phyloP scores from a whole-genome alignment of 2,797 vertebrate genomes.

The Halcyon badia region DNA sequence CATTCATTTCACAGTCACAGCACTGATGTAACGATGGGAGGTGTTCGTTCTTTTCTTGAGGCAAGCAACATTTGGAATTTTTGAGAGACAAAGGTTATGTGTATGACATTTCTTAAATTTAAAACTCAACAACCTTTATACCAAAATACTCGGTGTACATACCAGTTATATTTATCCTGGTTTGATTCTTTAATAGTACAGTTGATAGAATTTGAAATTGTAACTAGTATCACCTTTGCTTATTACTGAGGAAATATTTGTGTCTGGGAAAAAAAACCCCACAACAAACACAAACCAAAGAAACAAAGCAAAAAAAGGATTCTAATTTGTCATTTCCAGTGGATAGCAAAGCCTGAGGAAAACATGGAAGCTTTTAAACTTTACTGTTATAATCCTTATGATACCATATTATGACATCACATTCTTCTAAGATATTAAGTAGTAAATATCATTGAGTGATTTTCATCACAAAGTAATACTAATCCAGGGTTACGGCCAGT shows the following conservation, averaged over 20 bases:
- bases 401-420: background rate
- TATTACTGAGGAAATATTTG: background rate
- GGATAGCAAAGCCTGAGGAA: background rate
- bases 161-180: background rate
- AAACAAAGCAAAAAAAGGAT: background rate
- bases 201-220: background rate
- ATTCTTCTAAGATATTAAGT: background rate
- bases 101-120: background rate
- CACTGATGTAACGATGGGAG: background rate
- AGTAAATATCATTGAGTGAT: background rate
- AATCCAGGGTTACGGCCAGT: background rate
- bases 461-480: background rate
- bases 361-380: background rate
- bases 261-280: background rate
- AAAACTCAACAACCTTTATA: background rate
- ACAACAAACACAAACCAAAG: background rate
- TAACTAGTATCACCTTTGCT: background rate
- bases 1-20: background rate
- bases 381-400: background rate
- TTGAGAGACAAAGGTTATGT: background rate
- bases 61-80: background rate
- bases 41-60: background rate
- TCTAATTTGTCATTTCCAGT: background rate
- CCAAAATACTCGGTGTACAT: background rate
- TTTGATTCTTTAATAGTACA: background rate